Percentiles rank a stretch among this genome's conserved stretches.
These are phyloP conservation scores for Trochalopteron elliotii DNA, from an alignment of 2,113 vertebrate genomes.

Conservation along the genomic window DNA sequence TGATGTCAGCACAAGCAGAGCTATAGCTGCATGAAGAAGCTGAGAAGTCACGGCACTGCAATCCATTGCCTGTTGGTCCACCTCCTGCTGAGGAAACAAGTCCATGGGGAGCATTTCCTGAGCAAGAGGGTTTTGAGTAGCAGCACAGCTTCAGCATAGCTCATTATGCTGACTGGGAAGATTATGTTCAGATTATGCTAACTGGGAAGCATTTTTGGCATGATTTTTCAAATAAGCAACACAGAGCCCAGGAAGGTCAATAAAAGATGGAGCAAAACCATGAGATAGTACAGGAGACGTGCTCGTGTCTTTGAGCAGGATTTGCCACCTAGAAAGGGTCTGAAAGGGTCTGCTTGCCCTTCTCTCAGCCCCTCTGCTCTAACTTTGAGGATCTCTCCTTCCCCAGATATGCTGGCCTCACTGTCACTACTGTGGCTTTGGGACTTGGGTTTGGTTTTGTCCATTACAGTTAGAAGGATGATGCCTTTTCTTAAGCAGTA, in stretches of 20 bases:
- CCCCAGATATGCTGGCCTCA: background rate
- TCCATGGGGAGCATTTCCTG: background rate
- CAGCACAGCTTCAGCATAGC: background rate
- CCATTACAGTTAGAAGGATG: background rate
- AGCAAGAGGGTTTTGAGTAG: background rate
- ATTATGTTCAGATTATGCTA: too few species aligned
- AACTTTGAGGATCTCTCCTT: background rate
- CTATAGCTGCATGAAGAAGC: background rate
- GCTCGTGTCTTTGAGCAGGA: background rate
- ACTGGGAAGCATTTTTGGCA: background rate
- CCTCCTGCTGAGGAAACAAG: background rate
- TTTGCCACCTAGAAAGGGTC: background rate
- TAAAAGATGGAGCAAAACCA: background rate
- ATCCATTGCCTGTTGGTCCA: background rate
- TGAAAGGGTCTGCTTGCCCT: background rate
- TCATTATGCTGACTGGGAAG: background rate
- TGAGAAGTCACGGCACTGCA: accelerated
- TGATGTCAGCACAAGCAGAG: background rate
- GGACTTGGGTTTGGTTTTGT: background rate
- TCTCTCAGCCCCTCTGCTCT: background rate
- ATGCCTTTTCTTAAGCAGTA: background rate
- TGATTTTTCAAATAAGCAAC: background rate
- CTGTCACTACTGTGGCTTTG: background rate
- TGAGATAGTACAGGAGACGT: background rate
- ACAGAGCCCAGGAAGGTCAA: background rate